These are phyloP conservation scores for Eristalis arbustorum DNA, from an alignment of 2,888 invertebrate species.

Conservation along the genomic window DNA sequence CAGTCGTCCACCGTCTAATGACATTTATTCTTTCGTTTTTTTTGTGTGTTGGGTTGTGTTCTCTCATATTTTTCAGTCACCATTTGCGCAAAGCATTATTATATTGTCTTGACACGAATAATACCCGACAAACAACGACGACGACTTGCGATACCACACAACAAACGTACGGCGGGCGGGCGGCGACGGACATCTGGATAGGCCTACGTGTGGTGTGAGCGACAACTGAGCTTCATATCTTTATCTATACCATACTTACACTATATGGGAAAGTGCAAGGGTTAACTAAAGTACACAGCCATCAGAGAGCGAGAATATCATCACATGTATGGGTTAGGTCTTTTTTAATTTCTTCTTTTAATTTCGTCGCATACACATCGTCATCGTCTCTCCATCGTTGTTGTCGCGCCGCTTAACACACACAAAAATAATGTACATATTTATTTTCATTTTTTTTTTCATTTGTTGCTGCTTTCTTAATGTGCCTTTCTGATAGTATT, in stretches of 20 bases:
- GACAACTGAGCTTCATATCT: constrained; percentile 18
- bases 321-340: constrained; percentile 31
- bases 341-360: constrained; percentile 54
- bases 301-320: constrained; percentile 21
- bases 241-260: constrained; percentile 9
- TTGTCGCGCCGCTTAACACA: constrained; percentile 20
- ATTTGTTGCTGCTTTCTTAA: not conserved
- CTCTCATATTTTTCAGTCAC: constrained; percentile 9
- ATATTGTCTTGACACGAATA: constrained; percentile 45
- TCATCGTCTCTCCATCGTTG: not conserved
- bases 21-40: constrained; percentile 39
- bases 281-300: constrained; percentile 51
- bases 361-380: constrained; percentile 13
- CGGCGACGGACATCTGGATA: constrained; percentile 4
- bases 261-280: constrained; percentile 51
- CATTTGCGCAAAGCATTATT: constrained; percentile 35
- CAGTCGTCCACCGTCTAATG: constrained; percentile 52
- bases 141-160: constrained; percentile 18
- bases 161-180: constrained; percentile 32
- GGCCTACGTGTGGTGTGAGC: constrained; percentile 24
- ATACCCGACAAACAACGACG: not conserved
- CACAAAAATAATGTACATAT: not conserved
- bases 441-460: not conserved
- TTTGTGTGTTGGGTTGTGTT: not conserved
- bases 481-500: constrained; percentile 18